phyloP scores from a whole-genome alignment of 2,113 vertebrate species.

The Vulpes lagopus region DNA sequence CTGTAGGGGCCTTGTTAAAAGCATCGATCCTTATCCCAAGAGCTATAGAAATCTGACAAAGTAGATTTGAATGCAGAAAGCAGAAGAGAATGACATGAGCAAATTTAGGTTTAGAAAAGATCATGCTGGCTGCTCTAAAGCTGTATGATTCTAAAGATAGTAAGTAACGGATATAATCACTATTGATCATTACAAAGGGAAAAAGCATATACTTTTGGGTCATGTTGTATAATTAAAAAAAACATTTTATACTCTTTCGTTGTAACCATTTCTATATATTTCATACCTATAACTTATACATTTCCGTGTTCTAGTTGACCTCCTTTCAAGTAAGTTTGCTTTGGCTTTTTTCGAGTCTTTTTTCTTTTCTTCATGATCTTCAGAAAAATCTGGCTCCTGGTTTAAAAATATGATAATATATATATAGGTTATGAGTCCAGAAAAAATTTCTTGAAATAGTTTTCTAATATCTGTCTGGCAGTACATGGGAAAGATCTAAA shows the following conservation, averaged over 20 bases:
- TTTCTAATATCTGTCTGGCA: background rate
- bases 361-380: slow-evolving; percentile 92
- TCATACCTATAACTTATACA: slow-evolving; percentile 98
- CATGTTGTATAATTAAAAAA: background rate
- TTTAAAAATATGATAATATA: slow-evolving; percentile 70
- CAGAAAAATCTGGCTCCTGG: slow-evolving; percentile 91
- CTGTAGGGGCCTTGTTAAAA: background rate
- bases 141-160: background rate
- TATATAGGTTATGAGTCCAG: background rate
- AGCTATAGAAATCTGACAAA: background rate
- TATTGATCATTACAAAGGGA: background rate
- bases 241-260: background rate
- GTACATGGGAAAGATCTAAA: background rate
- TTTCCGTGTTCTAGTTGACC: slow-evolving; percentile 96
- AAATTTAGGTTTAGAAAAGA: background rate
- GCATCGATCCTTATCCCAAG: background rate
- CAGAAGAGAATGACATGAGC: background rate
- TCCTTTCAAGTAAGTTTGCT: slow-evolving; percentile 93
- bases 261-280: slow-evolving; percentile 46
- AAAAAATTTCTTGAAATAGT: slow-evolving; percentile 2
- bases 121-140: background rate
- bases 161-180: background rate
- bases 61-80: background rate
- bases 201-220: background rate
- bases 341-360: slow-evolving; percentile 95